Evolutionary conservation across 1,140 invertebrate species (phyloP).

Genomic region (Halesus radiatus): DNA sequence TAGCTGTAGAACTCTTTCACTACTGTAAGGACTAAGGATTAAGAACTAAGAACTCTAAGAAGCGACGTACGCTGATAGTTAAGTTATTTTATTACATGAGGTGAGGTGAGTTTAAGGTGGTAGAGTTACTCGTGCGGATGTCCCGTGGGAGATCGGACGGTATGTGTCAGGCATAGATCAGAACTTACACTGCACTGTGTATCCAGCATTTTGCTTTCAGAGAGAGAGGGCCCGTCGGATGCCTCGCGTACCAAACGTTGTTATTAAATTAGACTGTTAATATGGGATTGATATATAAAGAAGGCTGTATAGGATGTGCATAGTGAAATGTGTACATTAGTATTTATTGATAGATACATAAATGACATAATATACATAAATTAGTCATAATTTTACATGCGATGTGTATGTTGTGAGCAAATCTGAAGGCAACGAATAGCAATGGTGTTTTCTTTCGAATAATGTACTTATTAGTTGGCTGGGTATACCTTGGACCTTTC

Average conservation of each 20-base stretch:
- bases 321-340: conserved; percentile 51
- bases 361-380: conserved; percentile 29
- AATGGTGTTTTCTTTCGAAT: conserved; percentile 8
- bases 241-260: conserved; percentile 33
- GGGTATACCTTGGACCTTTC: conserved; percentile 8
- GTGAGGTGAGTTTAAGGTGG: too few relatives aligned
- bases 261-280: conserved; percentile 54
- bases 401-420: conserved; percentile 32
- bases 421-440: conserved; percentile 23
- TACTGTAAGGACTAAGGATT: background rate
- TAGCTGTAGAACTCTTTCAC: conserved; percentile 7
- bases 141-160: too few relatives aligned
- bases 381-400: conserved; percentile 37
- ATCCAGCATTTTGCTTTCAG: too few relatives aligned
- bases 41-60: too few relatives aligned
- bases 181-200: too few relatives aligned
- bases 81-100: background rate
- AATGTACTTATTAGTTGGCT: conserved; percentile 1
- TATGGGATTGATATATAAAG: conserved; percentile 56
- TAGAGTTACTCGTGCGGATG: too few relatives aligned
- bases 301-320: conserved; percentile 56
- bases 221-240: background rate
- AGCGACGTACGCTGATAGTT: background rate
- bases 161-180: too few relatives aligned
- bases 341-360: conserved; percentile 44